phyloP scores from a whole-genome alignment of 1,140 invertebrate genomes.

The Diplogasteroides magnus region DNA sequence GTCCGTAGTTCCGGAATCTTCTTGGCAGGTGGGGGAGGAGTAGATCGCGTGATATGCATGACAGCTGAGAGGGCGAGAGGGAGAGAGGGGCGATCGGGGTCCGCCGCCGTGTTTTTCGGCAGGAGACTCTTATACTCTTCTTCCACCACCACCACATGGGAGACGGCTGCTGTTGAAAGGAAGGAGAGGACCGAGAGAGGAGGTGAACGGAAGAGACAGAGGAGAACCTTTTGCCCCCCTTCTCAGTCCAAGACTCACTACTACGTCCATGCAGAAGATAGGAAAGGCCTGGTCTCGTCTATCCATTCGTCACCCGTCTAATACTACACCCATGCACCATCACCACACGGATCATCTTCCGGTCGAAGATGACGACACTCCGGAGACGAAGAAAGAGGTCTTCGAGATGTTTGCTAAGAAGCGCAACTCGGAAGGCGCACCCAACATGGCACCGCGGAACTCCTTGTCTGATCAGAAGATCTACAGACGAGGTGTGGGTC shows the following conservation, averaged over 20 bases:
- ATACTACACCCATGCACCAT: too few relatives aligned
- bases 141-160: too few relatives aligned
- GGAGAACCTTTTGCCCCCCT: neutral
- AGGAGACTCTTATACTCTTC: too few relatives aligned
- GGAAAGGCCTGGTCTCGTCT: neutral
- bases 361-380: slow-evolving; percentile 16
- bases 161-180: too few relatives aligned
- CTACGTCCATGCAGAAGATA: too few relatives aligned
- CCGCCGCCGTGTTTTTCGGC: too few relatives aligned
- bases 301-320: neutral
- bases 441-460: neutral
- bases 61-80: too few relatives aligned
- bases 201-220: neutral
- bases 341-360: neutral
- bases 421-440: slow-evolving; percentile 1
- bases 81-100: too few relatives aligned
- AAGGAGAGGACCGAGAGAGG: neutral
- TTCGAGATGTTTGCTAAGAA: slow-evolving; percentile 24
- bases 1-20: too few relatives aligned
- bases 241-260: too few relatives aligned
- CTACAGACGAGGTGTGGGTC: slow-evolving; percentile 1
- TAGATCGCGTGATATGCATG: too few relatives aligned
- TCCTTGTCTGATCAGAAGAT: slow-evolving; percentile 2
- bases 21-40: too few relatives aligned
- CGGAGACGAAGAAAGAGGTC: slow-evolving; percentile 19